Conservation (phyloP, 2,113 vertebrate genomes). For the Stigmatopora nigra region DNA sequence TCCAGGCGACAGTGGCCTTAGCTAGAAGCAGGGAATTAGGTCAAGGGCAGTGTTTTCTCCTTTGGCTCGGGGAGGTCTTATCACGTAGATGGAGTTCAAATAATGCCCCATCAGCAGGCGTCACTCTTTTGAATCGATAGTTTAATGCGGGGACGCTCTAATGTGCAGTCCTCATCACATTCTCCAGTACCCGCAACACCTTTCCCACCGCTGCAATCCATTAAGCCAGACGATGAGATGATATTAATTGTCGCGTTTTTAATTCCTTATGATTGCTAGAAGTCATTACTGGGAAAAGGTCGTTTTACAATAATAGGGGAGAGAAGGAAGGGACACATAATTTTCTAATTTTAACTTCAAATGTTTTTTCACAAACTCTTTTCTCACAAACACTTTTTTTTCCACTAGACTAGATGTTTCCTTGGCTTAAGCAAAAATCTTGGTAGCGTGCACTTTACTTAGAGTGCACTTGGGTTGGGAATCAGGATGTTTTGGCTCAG, state of each 20-base stretch:
- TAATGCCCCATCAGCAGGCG: slow-evolving; percentile 51
- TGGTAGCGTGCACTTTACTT: no score
- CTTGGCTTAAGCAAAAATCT: no score
- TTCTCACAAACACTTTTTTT: no score
- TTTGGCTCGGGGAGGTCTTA: slow-evolving; percentile 40
- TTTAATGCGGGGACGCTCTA: slow-evolving; percentile 7
- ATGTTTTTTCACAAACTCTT: no score
- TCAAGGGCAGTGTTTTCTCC: slow-evolving; percentile 49
- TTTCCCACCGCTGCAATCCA: slow-evolving; percentile 29
- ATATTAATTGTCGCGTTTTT: slow-evolving; percentile 28
- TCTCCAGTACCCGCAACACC: not conserved
- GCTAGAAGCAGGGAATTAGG: slow-evolving; percentile 46
- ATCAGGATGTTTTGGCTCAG: no score
- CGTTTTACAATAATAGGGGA: slow-evolving; percentile 24
- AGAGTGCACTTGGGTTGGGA: no score
- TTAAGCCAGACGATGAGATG: slow-evolving; percentile 24
- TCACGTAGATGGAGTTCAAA: slow-evolving; percentile 28
- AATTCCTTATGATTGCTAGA: slow-evolving; percentile 38
- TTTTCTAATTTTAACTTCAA: no score
- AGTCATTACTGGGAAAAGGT: slow-evolving; percentile 14
- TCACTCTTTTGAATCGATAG: slow-evolving; percentile 33
- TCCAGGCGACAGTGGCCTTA: slow-evolving; percentile 28
- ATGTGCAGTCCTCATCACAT: not conserved
- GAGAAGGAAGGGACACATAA: not conserved
- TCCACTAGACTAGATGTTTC: no score